phyloP scores from a whole-genome alignment of 1,140 invertebrate species.

The Agraylea sexmaculata region DNA sequence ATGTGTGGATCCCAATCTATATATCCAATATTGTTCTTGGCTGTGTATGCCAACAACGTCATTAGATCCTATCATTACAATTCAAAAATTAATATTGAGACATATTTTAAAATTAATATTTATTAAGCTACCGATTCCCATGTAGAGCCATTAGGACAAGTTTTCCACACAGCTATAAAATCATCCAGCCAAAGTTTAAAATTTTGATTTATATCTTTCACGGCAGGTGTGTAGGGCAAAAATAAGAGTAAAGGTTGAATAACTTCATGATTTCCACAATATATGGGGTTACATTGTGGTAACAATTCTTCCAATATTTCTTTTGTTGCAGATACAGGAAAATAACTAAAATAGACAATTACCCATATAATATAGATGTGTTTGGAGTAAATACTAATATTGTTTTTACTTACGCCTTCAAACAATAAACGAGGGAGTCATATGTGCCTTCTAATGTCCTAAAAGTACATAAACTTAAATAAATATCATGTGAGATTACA shows the following conservation, averaged over 20 bases:
- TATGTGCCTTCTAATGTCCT: conserved; percentile 38
- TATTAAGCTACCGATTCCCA: conserved; percentile 56
- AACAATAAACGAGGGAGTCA: conserved; percentile 35
- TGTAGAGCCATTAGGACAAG: conserved; percentile 53
- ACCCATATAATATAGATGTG: conserved; percentile 7
- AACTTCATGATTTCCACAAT: conserved; percentile 41
- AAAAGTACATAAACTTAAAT: conserved; percentile 21
- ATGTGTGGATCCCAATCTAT: conserved; percentile 81
- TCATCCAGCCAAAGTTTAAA: conserved; percentile 77
- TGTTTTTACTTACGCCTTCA: conserved; percentile 38
- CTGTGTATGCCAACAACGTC: conserved; percentile 58
- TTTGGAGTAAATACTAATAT: conserved; percentile 6
- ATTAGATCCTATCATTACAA: conserved; percentile 50
- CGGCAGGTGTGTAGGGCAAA: conserved; percentile 57
- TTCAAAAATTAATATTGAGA: neutral
- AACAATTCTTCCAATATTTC: conserved; percentile 80
- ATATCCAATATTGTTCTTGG: conserved; percentile 65
- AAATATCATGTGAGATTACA: neutral
- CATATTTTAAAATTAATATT: conserved; percentile 1
- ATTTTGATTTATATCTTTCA: conserved; percentile 49
- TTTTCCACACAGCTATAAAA: conserved; percentile 66
- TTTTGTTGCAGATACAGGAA: conserved; percentile 59
- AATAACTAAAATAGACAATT: conserved; percentile 51
- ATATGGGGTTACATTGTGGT: conserved; percentile 66
- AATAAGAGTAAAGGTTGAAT: conserved; percentile 60